phyloP scores from a whole-genome alignment of 1,140 invertebrate species.

The Lepidostoma basale region DNA sequence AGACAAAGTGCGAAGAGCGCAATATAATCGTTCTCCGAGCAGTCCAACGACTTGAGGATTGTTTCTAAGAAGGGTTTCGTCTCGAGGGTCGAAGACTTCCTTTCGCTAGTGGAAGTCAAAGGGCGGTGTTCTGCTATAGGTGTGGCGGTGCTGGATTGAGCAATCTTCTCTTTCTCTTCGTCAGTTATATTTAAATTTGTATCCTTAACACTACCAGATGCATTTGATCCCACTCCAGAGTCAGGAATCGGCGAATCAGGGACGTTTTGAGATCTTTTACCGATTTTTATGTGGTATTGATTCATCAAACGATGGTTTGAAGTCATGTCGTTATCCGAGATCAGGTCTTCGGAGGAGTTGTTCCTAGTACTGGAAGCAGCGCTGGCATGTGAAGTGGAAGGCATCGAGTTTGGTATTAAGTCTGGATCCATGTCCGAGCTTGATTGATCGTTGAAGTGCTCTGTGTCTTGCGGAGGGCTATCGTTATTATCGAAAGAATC shows the following conservation, averaged over 20 bases:
- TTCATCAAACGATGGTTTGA: slow-evolving; percentile 18
- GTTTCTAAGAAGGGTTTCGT: slow-evolving; percentile 88
- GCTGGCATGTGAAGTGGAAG: slow-evolving; percentile 60
- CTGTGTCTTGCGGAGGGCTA: slow-evolving; percentile 9
- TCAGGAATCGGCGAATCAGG: slow-evolving; percentile 59
- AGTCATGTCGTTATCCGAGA: slow-evolving; percentile 39
- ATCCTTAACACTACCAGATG: slow-evolving; percentile 50
- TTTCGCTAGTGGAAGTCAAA: slow-evolving; percentile 44
- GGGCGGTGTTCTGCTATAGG: slow-evolving; percentile 39
- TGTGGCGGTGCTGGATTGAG: slow-evolving; percentile 58
- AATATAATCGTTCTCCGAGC: slow-evolving; percentile 92
- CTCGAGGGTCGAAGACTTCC: slow-evolving; percentile 56
- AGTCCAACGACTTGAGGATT: slow-evolving; percentile 82
- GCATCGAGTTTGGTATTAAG: slow-evolving; percentile 57
- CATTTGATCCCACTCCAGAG: slow-evolving; percentile 55
- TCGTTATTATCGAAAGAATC: not conserved
- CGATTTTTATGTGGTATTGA: slow-evolving; percentile 24
- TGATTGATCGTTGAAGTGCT: slow-evolving; percentile 54
- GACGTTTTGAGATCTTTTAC: slow-evolving; percentile 50
- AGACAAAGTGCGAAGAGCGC: slow-evolving; percentile 91
- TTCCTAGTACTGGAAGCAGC: slow-evolving; percentile 58
- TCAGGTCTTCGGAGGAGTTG: slow-evolving; percentile 62
- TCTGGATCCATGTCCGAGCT: slow-evolving; percentile 60
- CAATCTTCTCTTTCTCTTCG: slow-evolving; percentile 84
- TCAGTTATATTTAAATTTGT: slow-evolving; percentile 82